These are phyloP conservation scores for Trachelus stipa DNA, from an alignment of 2,888 invertebrate genomes.

Conservation along the genomic window DNA sequence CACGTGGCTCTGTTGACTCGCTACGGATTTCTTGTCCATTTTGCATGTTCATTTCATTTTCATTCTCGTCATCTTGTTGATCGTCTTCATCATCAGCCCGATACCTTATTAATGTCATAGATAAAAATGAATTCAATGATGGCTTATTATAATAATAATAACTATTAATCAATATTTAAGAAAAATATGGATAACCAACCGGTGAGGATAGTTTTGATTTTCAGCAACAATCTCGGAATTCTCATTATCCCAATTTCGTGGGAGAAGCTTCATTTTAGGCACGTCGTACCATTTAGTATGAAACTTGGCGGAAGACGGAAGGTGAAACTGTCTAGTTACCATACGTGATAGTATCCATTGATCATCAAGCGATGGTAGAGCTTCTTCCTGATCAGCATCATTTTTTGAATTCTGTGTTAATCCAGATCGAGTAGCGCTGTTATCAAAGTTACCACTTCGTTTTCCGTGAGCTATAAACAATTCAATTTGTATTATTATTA, in stretches of 20 bases:
- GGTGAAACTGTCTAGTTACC: constrained; percentile 34
- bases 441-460: constrained; percentile 65
- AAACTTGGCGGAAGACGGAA: constrained; percentile 30
- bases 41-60: constrained; percentile 9
- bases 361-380: constrained; percentile 27
- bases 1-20: no score
- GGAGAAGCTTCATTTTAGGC: constrained; percentile 26
- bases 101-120: no score
- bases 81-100: background rate
- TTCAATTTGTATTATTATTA: background rate
- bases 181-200: no score
- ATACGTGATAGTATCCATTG: constrained; percentile 45
- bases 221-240: constrained; percentile 16
- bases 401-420: background rate
- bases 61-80: background rate
- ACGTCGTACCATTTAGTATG: constrained; percentile 28
- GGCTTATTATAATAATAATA: no score
- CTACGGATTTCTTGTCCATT: no score
- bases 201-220: no score
- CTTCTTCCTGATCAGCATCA: constrained; percentile 1
- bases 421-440: constrained; percentile 10
- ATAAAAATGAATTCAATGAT: background rate
- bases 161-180: no score
- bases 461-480: constrained; percentile 74
- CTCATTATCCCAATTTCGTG: constrained; percentile 27